These are phyloP conservation scores for Menidia menidia DNA, from an alignment of 2,797 vertebrate genomes.

Conservation along the genomic window DNA sequence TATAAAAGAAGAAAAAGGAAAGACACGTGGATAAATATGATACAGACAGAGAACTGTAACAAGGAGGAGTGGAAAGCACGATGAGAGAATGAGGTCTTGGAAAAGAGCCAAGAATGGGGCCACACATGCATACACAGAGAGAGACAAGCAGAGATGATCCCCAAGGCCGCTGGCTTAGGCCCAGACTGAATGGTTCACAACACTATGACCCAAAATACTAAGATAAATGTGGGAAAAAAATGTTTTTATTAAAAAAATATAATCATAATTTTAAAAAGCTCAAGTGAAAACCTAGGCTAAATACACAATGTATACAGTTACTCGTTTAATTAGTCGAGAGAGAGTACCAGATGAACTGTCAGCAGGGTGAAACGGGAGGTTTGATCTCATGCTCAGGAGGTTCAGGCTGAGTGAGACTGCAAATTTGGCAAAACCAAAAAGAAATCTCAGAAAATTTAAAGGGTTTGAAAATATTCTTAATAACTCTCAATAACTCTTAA, in stretches of 20 bases:
- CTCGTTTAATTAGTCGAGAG: constrained; percentile 83
- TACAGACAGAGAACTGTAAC: constrained; percentile 19
- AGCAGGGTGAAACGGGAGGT: constrained; percentile 58
- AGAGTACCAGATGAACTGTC: constrained; percentile 56
- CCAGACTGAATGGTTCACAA: constrained; percentile 72
- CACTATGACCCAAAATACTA: constrained; percentile 65
- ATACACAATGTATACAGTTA: constrained; percentile 76
- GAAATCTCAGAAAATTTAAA: constrained; percentile 7
- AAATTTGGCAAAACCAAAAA: constrained; percentile 19
- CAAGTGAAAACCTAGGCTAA: constrained; percentile 51
- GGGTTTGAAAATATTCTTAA: constrained; percentile 8
- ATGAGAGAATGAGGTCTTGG: constrained; percentile 45
- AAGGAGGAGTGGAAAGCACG: not conserved
- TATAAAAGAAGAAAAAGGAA: constrained; percentile 19
- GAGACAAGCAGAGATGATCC: constrained; percentile 52
- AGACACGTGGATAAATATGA: constrained; percentile 41
- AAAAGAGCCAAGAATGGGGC: constrained; percentile 52
- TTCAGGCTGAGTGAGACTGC: constrained; percentile 24
- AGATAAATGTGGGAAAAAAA: constrained; percentile 72
- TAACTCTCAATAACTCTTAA: constrained; percentile 13
- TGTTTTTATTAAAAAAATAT: too few species aligned
- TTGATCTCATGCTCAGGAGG: constrained; percentile 73
- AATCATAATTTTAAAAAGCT: constrained; percentile 18
- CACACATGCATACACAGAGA: constrained; percentile 44
- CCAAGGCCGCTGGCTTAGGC: constrained; percentile 68